A percentile compares a stretch with the other conserved stretches of the same genome.
Evolutionary conservation across 1,140 invertebrate genomes (phyloP).

Genomic region (Vanessa atalanta): DNA sequence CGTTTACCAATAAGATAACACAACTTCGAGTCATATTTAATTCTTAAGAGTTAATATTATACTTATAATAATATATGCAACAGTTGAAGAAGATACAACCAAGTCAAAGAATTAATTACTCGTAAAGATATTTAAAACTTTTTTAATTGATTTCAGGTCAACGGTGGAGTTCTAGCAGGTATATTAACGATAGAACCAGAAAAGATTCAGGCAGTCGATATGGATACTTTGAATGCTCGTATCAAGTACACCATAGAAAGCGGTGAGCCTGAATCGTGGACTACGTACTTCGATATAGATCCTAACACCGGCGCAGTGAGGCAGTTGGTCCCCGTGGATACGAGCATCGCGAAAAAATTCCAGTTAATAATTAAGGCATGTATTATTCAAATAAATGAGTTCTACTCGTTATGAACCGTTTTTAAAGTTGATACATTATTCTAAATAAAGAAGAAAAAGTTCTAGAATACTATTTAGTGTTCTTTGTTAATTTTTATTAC

Average conservation of each 20-base stretch:
- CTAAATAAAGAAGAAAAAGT: too few relatives aligned
- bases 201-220: slow-evolving; percentile 92
- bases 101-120: too few relatives aligned
- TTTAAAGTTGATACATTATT: too few relatives aligned
- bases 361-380: slow-evolving; percentile 82
- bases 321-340: slow-evolving; percentile 90
- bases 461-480: too few relatives aligned
- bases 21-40: too few relatives aligned
- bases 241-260: slow-evolving; percentile 91
- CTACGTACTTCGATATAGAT: slow-evolving; percentile 92
- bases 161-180: slow-evolving; percentile 89
- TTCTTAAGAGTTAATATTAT: too few relatives aligned
- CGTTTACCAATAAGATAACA: too few relatives aligned
- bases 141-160: slow-evolving; percentile 83
- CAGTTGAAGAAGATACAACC: too few relatives aligned
- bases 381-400: too few relatives aligned
- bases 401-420: too few relatives aligned
- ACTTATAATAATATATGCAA: too few relatives aligned
- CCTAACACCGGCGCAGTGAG: slow-evolving; percentile 88
- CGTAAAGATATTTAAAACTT: not conserved
- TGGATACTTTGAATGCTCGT: slow-evolving; percentile 91
- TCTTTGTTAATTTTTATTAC: not conserved
- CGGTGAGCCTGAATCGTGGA: slow-evolving; percentile 87
- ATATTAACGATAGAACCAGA: slow-evolving; percentile 92
- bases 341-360: slow-evolving; percentile 87